Evolutionary conservation across 2,888 invertebrate genomes (phyloP).

Genomic region (Phaonia tiefii): DNA sequence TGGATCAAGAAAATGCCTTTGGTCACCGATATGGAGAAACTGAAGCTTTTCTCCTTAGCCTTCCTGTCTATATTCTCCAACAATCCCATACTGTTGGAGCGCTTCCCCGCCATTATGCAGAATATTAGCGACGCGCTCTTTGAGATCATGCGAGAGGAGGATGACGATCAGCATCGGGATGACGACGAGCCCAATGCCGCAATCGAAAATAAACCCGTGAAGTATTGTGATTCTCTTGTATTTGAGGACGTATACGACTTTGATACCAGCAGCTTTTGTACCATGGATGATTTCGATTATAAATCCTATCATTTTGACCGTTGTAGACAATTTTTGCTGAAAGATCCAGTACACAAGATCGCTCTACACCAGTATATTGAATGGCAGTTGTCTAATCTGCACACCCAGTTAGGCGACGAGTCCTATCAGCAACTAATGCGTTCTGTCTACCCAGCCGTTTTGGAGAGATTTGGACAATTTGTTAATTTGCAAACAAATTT

Average conservation of each 20-base stretch:
- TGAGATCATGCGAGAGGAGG: conserved; percentile 89
- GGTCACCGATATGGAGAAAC: conserved; percentile 89
- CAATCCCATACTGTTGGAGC: conserved; percentile 85
- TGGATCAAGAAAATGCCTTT: conserved; percentile 91
- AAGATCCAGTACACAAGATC: conserved; percentile 91
- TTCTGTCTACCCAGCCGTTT: conserved; percentile 87
- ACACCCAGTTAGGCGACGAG: conserved; percentile 87
- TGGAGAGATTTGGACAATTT: conserved; percentile 86
- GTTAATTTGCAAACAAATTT: conserved; percentile 71
- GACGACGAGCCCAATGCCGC: conserved; percentile 43
- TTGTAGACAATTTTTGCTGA: conserved; percentile 83
- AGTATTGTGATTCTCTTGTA: conserved; percentile 80
- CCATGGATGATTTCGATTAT: conserved; percentile 82
- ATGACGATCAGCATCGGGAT: conserved; percentile 82
- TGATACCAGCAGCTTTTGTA: conserved; percentile 75
- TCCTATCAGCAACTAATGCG: conserved; percentile 88
- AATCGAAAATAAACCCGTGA: conserved; percentile 58
- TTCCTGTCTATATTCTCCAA: conserved; percentile 86
- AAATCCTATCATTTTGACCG: conserved; percentile 88
- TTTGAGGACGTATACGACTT: conserved; percentile 79
- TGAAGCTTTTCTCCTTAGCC: conserved; percentile 90
- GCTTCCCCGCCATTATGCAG: conserved; percentile 87
- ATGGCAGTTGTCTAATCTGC: conserved; percentile 86
- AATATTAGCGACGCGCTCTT: conserved; percentile 89
- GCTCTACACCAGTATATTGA: conserved; percentile 87